phyloP scores from a whole-genome alignment of 1,140 invertebrate genomes.

The Halesus radiatus region DNA sequence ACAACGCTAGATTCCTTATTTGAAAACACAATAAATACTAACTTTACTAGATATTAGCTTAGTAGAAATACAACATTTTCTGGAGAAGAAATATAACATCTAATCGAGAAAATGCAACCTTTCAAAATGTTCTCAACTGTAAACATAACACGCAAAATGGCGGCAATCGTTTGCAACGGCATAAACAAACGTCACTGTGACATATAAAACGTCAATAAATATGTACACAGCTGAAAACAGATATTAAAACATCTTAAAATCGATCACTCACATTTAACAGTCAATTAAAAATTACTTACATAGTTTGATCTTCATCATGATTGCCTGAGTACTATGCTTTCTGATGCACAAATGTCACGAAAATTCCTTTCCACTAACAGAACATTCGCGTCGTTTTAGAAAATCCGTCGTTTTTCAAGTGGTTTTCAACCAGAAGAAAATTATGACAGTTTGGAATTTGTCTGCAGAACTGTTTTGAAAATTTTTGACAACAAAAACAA shows the following conservation, averaged over 20 bases:
- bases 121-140: slow-evolving; percentile 37
- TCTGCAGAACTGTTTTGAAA: slow-evolving; percentile 29
- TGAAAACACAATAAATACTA: no score
- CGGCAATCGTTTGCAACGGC: slow-evolving; percentile 41
- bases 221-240: neutral
- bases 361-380: no score
- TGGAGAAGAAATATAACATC: no score
- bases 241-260: neutral
- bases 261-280: no score
- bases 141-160: slow-evolving; percentile 47
- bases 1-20: no score
- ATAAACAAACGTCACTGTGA: slow-evolving; percentile 47
- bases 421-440: neutral
- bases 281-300: slow-evolving; percentile 5
- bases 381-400: neutral
- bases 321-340: slow-evolving; percentile 1
- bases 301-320: slow-evolving; percentile 46
- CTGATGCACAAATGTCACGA: slow-evolving; percentile 14
- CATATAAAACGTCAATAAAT: slow-evolving; percentile 46
- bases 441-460: slow-evolving; percentile 29
- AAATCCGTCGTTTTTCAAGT: slow-evolving; percentile 4
- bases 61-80: no score
- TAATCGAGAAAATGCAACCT: slow-evolving; percentile 2
- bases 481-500: slow-evolving; percentile 46
- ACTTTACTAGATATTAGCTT: no score